A percentile compares a stretch with the other conserved stretches of the same genome.
phyloP scores from a whole-genome alignment of 2,888 invertebrate species.

The Graphium colonna region DNA sequence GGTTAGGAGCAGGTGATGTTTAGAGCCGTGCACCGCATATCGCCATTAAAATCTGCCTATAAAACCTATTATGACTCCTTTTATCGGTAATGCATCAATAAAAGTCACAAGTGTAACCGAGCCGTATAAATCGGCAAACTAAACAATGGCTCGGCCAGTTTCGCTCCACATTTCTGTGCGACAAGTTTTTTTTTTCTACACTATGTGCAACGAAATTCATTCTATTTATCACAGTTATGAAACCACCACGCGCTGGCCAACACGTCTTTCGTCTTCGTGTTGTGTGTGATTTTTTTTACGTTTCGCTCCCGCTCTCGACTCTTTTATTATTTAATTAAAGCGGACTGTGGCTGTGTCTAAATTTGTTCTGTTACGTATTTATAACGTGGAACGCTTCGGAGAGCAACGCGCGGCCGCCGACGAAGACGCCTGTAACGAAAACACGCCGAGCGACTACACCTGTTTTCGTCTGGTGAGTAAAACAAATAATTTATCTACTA shows the following conservation, averaged over 20 bases:
- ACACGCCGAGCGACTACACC: conserved; percentile 32
- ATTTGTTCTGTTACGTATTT: conserved; percentile 43
- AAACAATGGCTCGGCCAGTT: conserved; percentile 76
- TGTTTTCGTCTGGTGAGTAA: conserved; percentile 54
- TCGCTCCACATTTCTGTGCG: conserved; percentile 73
- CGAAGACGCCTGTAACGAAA: conserved; percentile 49
- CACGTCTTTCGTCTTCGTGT: conserved; percentile 56
- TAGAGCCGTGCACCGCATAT: too few relatives aligned
- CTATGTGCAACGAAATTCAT: conserved; percentile 61
- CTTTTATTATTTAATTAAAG: conserved; percentile 59
- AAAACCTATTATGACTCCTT: conserved; percentile 73
- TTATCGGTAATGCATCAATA: conserved; percentile 79
- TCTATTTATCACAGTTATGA: conserved; percentile 75
- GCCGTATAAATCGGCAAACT: conserved; percentile 80
- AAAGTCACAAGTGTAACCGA: conserved; percentile 78
- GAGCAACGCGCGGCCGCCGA: conserved; percentile 22
- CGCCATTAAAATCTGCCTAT: conserved; percentile 72
- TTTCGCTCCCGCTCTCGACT: not conserved
- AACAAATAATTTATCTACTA: conserved; percentile 23
- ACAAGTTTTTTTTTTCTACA: conserved; percentile 54
- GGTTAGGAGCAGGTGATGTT: too few relatives aligned
- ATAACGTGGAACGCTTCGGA: conserved; percentile 38
- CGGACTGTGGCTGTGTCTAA: conserved; percentile 59
- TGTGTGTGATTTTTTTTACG: not conserved
- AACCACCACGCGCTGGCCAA: conserved; percentile 69